Conservation (phyloP, 2,888 invertebrate genomes). For the Heliconius ismenius region DNA sequence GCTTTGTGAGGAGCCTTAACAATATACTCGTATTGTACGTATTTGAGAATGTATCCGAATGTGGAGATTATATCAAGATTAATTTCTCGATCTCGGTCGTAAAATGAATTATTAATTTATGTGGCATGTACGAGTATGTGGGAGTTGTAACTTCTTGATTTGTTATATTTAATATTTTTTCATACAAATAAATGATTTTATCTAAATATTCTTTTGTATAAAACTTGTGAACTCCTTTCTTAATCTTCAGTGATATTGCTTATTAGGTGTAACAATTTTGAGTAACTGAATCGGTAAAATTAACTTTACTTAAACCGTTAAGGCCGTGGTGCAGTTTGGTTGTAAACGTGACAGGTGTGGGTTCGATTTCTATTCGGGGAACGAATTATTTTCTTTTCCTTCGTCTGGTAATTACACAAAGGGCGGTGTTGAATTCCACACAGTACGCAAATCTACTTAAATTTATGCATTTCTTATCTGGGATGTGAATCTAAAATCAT, state of each 20-base stretch:
- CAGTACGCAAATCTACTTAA: neutral
- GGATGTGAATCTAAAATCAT: too few relatives aligned
- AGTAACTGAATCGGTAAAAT: too few relatives aligned
- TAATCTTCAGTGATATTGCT: too few relatives aligned
- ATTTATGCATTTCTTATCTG: too few relatives aligned
- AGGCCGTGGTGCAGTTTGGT: neutral
- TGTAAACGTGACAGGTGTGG: neutral
- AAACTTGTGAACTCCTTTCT: too few relatives aligned
- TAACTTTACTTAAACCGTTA: too few relatives aligned
- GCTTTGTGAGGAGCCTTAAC: slow-evolving; percentile 2
- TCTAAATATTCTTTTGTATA: too few relatives aligned
- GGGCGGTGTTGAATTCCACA: neutral
- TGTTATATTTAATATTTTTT: neutral
- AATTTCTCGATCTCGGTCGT: neutral
- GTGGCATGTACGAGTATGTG: neutral
- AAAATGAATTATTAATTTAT: neutral
- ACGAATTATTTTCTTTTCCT: neutral
- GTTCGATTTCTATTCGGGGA: neutral
- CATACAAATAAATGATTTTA: too few relatives aligned
- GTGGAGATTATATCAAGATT: neutral
- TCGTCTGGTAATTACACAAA: neutral
- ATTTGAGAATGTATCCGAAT: slow-evolving; percentile 12
- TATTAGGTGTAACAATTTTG: too few relatives aligned
- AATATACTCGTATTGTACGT: slow-evolving; percentile 12
- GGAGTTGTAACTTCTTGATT: too few relatives aligned